Conservation (phyloP, 1,140 invertebrate genomes). For the Physella acuta region DNA sequence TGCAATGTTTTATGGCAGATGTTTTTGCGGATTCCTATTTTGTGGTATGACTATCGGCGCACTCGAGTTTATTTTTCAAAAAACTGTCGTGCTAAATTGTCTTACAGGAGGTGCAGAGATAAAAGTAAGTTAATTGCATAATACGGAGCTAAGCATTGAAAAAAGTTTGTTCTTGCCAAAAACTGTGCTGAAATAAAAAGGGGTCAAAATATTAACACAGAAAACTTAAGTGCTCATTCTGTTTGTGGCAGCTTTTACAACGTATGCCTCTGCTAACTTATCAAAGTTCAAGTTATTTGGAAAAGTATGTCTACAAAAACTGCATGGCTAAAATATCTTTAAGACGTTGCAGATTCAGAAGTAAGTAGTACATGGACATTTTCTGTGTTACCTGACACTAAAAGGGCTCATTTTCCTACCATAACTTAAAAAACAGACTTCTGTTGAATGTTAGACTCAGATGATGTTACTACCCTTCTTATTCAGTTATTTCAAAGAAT, state of each 20-base stretch:
- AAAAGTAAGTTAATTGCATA: constrained; percentile 8
- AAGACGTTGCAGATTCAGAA: constrained; percentile 14
- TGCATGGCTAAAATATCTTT: constrained; percentile 17
- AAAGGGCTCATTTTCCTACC: constrained; percentile 15
- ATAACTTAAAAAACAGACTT: background rate
- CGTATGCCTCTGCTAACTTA: constrained; percentile 8
- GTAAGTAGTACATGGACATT: constrained; percentile 4
- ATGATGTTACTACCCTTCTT: too few species aligned
- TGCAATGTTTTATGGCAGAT: constrained; percentile 20
- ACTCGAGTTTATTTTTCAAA: constrained; percentile 8
- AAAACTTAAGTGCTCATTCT: too few species aligned
- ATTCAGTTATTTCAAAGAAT: constrained; percentile 23
- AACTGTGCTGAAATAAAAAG: too few species aligned
- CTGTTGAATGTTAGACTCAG: background rate
- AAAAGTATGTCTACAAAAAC: constrained; percentile 16
- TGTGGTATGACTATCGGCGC: background rate
- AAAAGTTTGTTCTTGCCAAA: too few species aligned
- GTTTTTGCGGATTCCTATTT: constrained; percentile 3
- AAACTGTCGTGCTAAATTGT: constrained; percentile 16
- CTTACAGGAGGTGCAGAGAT: background rate
- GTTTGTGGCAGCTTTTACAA: constrained; percentile 6
- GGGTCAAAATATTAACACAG: too few species aligned
- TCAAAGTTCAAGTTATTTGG: background rate
- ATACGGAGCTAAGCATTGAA: background rate
- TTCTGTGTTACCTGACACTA: background rate